Evolutionary conservation across 1,140 invertebrate genomes (phyloP).

Genomic region (Calosoma granatense): DNA sequence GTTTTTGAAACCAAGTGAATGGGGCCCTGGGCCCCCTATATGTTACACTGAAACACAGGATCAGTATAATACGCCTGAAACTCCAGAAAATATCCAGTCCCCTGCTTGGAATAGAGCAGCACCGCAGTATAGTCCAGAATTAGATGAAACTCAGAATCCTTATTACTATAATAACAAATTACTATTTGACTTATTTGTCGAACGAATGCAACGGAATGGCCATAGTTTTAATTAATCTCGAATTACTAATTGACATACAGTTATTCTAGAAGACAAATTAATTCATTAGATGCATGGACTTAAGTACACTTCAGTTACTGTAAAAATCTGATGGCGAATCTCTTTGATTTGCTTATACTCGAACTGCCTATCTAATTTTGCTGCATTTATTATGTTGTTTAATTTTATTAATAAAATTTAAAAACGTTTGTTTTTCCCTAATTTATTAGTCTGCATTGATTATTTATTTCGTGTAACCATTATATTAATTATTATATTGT

Average conservation of each 20-base stretch:
- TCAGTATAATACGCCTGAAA: conserved; percentile 15
- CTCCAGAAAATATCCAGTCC: conserved; percentile 24
- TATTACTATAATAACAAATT: conserved; percentile 55
- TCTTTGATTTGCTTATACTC: background rate
- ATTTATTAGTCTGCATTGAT: too few species aligned
- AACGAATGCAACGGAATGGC: conserved; percentile 39
- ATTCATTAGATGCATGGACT: background rate
- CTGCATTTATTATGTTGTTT: background rate
- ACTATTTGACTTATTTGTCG: conserved; percentile 47
- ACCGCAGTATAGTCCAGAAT: conserved; percentile 42
- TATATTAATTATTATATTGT: too few species aligned
- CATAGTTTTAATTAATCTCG: conserved; percentile 10
- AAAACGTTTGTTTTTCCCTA: background rate
- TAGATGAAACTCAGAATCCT: conserved; percentile 45
- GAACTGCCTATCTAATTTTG: too few species aligned
- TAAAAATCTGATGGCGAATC: too few species aligned
- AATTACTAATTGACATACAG: background rate
- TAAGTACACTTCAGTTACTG: background rate
- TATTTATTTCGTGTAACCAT: too few species aligned
- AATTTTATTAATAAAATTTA: background rate
- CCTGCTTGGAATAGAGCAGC: conserved; percentile 21
- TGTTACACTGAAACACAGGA: background rate
- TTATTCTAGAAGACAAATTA: conserved; percentile 1
- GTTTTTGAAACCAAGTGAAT: conserved; percentile 16
- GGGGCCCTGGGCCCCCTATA: conserved; percentile 24